Evolutionary conservation across 2,888 invertebrate genomes (phyloP).

Genomic region (Ellobium chinense): DNA sequence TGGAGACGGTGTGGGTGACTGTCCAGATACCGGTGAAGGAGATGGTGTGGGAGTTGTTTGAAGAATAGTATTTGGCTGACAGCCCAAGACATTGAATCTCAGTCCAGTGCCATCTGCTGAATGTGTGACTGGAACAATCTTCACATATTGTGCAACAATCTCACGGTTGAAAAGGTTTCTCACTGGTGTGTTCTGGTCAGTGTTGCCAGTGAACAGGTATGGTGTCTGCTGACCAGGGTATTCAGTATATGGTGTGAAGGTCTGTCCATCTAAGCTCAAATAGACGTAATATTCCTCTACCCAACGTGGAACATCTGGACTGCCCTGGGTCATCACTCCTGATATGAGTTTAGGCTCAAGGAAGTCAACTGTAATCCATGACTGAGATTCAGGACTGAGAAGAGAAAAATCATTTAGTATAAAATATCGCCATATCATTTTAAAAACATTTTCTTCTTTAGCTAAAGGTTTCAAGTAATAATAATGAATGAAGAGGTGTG

Average conservation of each 20-base stretch:
- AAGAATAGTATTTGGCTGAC: conserved; percentile 58
- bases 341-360: conserved; percentile 61
- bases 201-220: conserved; percentile 61
- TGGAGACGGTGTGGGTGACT: too few relatives aligned
- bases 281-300: conserved; percentile 60
- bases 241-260: conserved; percentile 61
- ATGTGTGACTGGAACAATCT: conserved; percentile 59
- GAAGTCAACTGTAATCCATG: conserved; percentile 68
- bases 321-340: conserved; percentile 68
- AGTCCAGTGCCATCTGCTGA: conserved; percentile 56
- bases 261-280: conserved; percentile 63
- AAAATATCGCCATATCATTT: too few relatives aligned
- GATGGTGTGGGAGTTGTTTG: conserved; percentile 48
- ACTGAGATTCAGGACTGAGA: conserved; percentile 14
- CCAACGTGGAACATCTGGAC: conserved; percentile 57
- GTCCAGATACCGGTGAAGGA: background rate
- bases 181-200: conserved; percentile 55
- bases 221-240: conserved; percentile 55
- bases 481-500: too few relatives aligned
- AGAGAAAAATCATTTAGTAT: too few relatives aligned
- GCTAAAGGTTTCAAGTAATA: too few relatives aligned
- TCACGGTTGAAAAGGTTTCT: conserved; percentile 68
- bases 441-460: too few relatives aligned
- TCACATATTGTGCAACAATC: conserved; percentile 62
- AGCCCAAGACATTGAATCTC: conserved; percentile 65